A percentile compares a stretch with the other conserved stretches of the same genome.
Evolutionary conservation across 2,888 invertebrate genomes (phyloP).

Genomic region (Cosmopolites sordidus): DNA sequence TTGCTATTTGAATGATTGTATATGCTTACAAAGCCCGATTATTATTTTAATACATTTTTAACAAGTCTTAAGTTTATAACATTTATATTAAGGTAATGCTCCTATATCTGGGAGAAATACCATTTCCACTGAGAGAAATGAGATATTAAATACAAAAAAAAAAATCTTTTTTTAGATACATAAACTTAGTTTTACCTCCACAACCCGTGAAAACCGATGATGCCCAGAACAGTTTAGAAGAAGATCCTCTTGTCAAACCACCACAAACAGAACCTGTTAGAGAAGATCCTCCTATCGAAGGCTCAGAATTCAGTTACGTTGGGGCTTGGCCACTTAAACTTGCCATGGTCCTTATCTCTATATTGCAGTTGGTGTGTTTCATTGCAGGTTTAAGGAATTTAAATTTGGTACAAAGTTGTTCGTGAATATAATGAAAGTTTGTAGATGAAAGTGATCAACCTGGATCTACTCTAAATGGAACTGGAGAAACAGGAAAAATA

Average conservation of each 20-base stretch:
- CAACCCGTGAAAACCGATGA: neutral
- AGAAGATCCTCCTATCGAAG: no score
- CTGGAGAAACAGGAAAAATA: constrained; percentile 48
- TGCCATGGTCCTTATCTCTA: constrained; percentile 83
- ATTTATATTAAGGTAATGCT: no score
- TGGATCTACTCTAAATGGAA: constrained; percentile 25
- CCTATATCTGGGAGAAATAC: no score
- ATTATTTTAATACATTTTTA: no score
- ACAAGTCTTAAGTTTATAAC: no score
- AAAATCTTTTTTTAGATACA: neutral
- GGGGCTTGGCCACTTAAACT: constrained; percentile 82
- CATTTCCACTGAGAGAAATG: no score
- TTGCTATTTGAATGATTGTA: no score
- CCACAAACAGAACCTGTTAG: neutral
- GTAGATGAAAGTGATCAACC: constrained; percentile 18
- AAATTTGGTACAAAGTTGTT: neutral
- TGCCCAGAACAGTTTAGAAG: neutral
- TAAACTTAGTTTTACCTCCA: neutral
- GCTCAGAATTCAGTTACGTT: constrained; percentile 12
- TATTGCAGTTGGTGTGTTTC: constrained; percentile 77
- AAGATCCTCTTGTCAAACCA: no score
- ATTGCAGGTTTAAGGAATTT: constrained; percentile 35
- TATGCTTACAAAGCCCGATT: no score
- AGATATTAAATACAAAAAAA: no score
- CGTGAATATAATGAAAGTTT: neutral